A percentile compares a stretch with the other conserved stretches of the same genome.
phyloP scores from a whole-genome alignment of 2,797 vertebrate genomes.

The Enteromius radiatus region DNA sequence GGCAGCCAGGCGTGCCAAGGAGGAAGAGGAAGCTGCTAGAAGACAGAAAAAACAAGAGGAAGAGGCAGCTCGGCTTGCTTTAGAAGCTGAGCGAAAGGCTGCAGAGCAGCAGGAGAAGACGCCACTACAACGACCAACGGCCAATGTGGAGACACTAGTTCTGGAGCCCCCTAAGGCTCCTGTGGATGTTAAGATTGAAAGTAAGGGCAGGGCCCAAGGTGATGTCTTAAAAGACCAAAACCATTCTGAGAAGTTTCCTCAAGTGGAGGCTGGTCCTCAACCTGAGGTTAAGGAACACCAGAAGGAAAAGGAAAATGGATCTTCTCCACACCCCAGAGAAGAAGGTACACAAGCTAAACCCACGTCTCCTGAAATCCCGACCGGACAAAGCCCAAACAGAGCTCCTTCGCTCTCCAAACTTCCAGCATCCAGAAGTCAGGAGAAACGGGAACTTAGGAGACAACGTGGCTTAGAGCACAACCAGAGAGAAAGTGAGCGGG shows the following conservation, averaged over 20 bases:
- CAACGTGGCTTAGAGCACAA: conserved; percentile 92
- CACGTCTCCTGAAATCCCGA: background rate
- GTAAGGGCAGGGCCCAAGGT: conserved; percentile 16
- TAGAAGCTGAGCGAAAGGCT: conserved; percentile 32
- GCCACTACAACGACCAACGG: conserved; percentile 27
- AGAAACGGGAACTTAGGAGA: conserved; percentile 90
- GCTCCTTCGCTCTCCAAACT: conserved; percentile 40
- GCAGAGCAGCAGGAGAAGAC: conserved; percentile 30
- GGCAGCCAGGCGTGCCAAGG: conserved; percentile 17
- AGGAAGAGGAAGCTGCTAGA: conserved; percentile 40
- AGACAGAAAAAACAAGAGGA: conserved; percentile 36
- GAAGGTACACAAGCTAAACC: conserved; percentile 21
- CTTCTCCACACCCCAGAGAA: conserved; percentile 28
- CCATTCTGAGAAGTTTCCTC: conserved; percentile 58
- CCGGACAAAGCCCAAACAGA: conserved; percentile 58
- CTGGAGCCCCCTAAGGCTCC: background rate
- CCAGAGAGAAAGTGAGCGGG: conserved; percentile 87
- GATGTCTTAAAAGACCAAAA: background rate
- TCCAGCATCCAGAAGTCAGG: conserved; percentile 76
- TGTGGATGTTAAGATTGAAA: conserved; percentile 57
- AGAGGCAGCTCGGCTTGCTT: conserved; percentile 22
- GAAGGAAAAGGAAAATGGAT: conserved; percentile 34
- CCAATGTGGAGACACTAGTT: conserved; percentile 23
- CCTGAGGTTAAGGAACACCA: conserved; percentile 48
- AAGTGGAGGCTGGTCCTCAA: conserved; percentile 72